Conservation (phyloP, 2,113 vertebrate genomes). For the Lagenorhynchus albirostris region DNA sequence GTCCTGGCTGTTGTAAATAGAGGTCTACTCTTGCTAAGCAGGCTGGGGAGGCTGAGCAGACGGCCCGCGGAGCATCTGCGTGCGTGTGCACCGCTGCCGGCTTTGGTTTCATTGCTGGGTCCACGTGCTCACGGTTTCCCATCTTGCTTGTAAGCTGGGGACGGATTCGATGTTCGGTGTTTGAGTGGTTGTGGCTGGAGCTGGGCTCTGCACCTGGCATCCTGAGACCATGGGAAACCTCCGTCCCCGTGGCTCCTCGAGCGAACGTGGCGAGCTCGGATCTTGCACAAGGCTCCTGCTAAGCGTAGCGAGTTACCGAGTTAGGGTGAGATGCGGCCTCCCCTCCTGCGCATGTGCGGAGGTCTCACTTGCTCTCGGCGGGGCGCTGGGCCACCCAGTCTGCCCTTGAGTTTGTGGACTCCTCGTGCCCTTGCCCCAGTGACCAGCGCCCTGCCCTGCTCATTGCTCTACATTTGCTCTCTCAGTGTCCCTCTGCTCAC, state of each 20-base stretch:
- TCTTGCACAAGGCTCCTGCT: no score
- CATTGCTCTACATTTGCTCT: neutral
- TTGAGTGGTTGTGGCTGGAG: neutral
- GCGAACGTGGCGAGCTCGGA: neutral
- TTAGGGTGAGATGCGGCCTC: no score
- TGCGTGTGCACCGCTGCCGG: rapidly evolving
- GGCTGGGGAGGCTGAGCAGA: neutral
- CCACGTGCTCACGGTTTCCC: neutral
- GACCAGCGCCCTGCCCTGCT: neutral
- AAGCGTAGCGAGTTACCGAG: neutral
- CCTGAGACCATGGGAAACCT: neutral
- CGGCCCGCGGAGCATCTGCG: rapidly evolving
- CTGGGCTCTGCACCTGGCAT: neutral
- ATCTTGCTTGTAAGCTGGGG: neutral
- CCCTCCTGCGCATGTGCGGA: neutral
- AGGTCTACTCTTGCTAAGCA: neutral
- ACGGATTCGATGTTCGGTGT: neutral
- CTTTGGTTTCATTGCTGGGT: neutral
- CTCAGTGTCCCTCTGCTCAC: neutral
- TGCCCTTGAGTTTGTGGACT: neutral
- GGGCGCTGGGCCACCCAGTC: neutral
- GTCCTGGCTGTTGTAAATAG: no score
- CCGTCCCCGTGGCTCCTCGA: neutral
- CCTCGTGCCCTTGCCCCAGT: no score
- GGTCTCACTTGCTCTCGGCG: neutral